These are phyloP conservation scores for Montipora cactus DNA, from an alignment of 64 coral and sea anemone genomes.

Conservation along the genomic window DNA sequence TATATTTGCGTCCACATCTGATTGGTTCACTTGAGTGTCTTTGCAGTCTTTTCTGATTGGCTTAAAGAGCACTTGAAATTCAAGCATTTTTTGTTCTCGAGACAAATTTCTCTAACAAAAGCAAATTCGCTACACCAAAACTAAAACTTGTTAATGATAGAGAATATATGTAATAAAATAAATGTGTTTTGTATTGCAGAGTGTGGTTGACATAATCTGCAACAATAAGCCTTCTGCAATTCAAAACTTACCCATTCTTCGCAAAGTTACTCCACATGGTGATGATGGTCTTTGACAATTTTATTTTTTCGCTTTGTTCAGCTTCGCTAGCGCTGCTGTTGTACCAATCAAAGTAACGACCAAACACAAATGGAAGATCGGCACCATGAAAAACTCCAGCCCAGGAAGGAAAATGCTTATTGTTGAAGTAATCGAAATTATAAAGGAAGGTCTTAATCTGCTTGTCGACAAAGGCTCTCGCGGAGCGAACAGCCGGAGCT, in stretches of 20 bases:
- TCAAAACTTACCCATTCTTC: conserved; percentile 24
- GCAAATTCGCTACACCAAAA: too few relatives aligned
- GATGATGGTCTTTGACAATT: conserved; percentile 35
- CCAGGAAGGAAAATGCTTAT: conserved; percentile 15
- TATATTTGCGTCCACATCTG: too few relatives aligned
- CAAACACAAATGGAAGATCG: conserved; percentile 70
- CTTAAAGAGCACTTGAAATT: too few relatives aligned
- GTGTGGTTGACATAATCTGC: too few relatives aligned
- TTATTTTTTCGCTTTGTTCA: conserved; percentile 52
- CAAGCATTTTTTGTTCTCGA: too few relatives aligned
- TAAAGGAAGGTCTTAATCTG: conserved; percentile 58
- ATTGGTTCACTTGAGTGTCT: too few relatives aligned
- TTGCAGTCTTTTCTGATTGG: too few relatives aligned
- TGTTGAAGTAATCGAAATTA: conserved; percentile 27
- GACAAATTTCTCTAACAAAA: too few relatives aligned
- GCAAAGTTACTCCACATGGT: conserved; percentile 27
- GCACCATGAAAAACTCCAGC: conserved; percentile 50
- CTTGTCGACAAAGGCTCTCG: conserved; percentile 8
- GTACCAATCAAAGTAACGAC: not conserved
- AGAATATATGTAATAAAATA: too few relatives aligned
- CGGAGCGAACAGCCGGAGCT: conserved; percentile 13
- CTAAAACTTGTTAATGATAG: too few relatives aligned
- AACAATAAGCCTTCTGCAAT: too few relatives aligned
- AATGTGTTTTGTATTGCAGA: too few relatives aligned
- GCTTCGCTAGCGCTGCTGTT: not conserved